These are phyloP conservation scores for Chirona hameri DNA, from an alignment of 2,888 invertebrate genomes.

Conservation along the genomic window DNA sequence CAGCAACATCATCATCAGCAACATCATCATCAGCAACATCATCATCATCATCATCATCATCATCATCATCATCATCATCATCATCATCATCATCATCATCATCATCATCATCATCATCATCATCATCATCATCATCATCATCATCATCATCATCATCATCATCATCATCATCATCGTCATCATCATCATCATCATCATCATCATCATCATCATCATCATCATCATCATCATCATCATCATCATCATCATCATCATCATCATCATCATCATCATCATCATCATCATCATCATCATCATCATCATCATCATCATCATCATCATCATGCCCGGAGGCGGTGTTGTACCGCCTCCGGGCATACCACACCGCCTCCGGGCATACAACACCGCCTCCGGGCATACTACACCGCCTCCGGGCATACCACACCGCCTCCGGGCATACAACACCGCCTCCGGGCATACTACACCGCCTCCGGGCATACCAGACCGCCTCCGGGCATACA, in stretches of 20 bases:
- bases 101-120: slow-evolving; percentile 22
- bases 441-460: no score
- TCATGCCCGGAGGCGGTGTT: no score
- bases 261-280: slow-evolving; percentile 22
- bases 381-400: no score
- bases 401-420: no score
- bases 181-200: slow-evolving; percentile 22
- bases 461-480: no score
- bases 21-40: no score
- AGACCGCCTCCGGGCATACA: no score
- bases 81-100: slow-evolving; percentile 22
- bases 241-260: slow-evolving; percentile 22
- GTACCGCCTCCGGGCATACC: no score
- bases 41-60: no score
- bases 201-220: slow-evolving; percentile 22
- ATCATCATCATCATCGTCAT: slow-evolving; percentile 11
- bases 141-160: neutral
- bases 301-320: slow-evolving; percentile 22
- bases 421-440: no score
- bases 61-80: slow-evolving; percentile 22
- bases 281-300: slow-evolving; percentile 22
- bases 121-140: neutral
- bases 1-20: slow-evolving; percentile 2
- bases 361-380: no score
- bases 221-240: slow-evolving; percentile 22